A percentile compares a stretch with the other conserved stretches of the same genome.
phyloP scores from a whole-genome alignment of 2,888 invertebrate species.

The Acleris cristana region DNA sequence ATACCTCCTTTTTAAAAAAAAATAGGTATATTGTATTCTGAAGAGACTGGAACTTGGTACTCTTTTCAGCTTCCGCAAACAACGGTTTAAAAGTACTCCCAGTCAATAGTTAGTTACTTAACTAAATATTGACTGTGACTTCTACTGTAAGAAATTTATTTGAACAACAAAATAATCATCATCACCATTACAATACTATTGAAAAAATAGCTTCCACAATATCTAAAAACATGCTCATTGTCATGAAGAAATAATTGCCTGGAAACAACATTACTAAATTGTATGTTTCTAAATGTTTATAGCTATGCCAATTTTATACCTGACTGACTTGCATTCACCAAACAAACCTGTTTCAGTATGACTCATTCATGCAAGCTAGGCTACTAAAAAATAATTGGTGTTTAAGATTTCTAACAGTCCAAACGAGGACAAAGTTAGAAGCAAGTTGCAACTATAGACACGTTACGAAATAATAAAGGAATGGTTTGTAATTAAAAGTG shows the following conservation, averaged over 20 bases:
- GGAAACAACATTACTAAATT: constrained; percentile 20
- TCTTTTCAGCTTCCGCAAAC: too few relatives aligned
- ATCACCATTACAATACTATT: neutral
- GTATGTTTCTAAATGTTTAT: constrained; percentile 7
- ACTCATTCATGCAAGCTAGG: constrained; percentile 54
- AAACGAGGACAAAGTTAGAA: neutral
- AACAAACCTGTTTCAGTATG: constrained; percentile 54
- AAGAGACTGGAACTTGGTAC: too few relatives aligned
- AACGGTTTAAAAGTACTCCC: too few relatives aligned
- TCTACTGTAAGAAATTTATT: too few relatives aligned
- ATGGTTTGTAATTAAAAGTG: too few relatives aligned
- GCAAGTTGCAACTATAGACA: neutral
- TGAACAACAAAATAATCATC: neutral
- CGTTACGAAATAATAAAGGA: too few relatives aligned
- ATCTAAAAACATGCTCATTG: constrained; percentile 8
- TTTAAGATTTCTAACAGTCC: neutral
- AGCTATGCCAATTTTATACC: constrained; percentile 43
- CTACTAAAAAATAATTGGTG: constrained; percentile 6
- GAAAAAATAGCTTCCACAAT: neutral
- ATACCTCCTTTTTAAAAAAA: too few relatives aligned
- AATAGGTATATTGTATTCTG: too few relatives aligned
- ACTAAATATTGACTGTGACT: too few relatives aligned
- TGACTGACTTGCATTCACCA: constrained; percentile 44
- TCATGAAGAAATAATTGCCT: constrained; percentile 12
- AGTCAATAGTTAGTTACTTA: too few relatives aligned